Evolutionary conservation across 2,888 invertebrate species (phyloP).

Genomic region (Phaonia tiefii): DNA sequence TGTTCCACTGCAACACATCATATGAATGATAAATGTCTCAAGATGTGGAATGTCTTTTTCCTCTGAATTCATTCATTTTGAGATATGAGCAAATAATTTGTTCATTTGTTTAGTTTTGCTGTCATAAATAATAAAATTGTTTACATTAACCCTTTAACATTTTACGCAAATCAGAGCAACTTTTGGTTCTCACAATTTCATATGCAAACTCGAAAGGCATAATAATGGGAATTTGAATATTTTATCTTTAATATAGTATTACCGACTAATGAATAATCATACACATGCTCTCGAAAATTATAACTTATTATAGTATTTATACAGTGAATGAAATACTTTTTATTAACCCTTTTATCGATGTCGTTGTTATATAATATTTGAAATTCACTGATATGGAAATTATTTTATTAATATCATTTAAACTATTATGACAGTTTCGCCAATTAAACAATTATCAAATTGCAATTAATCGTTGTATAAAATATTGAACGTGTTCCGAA

Average conservation of each 20-base stretch:
- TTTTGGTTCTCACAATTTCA: slow-evolving; percentile 54
- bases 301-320: slow-evolving; percentile 3
- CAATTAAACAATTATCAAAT: slow-evolving; percentile 32
- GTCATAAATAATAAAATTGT: slow-evolving; percentile 36
- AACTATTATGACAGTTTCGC: slow-evolving; percentile 15
- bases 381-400: neutral
- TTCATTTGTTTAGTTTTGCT: slow-evolving; percentile 26
- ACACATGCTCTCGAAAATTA: slow-evolving; percentile 26
- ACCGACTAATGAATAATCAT: too few relatives aligned
- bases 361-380: neutral
- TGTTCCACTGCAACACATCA: neutral
- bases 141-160: slow-evolving; percentile 35
- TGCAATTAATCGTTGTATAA: neutral
- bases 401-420: slow-evolving; percentile 18
- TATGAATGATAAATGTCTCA: slow-evolving; percentile 16
- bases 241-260: slow-evolving; percentile 16
- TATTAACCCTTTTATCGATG: slow-evolving; percentile 25
- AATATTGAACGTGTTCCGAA: neutral
- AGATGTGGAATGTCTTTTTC: neutral
- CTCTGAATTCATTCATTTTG: neutral
- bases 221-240: slow-evolving; percentile 31
- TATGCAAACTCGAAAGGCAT: slow-evolving; percentile 13
- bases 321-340: neutral
- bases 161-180: slow-evolving; percentile 42
- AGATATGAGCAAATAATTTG: slow-evolving; percentile 27